Conservation (phyloP, 2,888 invertebrate genomes). For the Arctia plantaginis region DNA sequence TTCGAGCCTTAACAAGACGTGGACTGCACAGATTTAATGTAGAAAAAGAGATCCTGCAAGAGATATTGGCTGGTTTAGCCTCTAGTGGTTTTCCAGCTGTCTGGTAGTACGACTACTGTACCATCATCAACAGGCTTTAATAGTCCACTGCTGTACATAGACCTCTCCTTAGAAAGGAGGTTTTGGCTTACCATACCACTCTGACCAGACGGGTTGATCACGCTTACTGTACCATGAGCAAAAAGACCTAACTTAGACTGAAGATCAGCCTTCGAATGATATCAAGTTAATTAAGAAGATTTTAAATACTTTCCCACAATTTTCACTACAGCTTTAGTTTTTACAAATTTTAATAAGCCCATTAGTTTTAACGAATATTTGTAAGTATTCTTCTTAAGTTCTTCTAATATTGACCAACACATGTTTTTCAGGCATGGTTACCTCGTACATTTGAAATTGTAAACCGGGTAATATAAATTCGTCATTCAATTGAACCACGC, state of each 20-base stretch:
- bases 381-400: too few species aligned
- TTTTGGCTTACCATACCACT: too few species aligned
- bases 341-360: neutral
- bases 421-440: neutral
- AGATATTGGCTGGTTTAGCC: too few species aligned
- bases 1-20: too few species aligned
- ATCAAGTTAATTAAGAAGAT: neutral
- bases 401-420: neutral
- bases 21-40: too few species aligned
- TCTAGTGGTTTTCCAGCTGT: too few species aligned
- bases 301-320: neutral
- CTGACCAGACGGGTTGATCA: too few species aligned
- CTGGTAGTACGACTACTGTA: neutral
- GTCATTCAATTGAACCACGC: slow-evolving; percentile 28
- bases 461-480: neutral
- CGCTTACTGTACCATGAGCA: too few species aligned
- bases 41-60: too few species aligned
- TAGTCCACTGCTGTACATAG: too few species aligned
- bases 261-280: neutral
- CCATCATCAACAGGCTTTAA: too few species aligned
- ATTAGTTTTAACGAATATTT: neutral
- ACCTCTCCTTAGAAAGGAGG: too few species aligned
- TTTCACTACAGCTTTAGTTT: neutral
- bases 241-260: neutral
- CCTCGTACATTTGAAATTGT: neutral